phyloP scores from a whole-genome alignment of 2,888 invertebrate species.

The Bellardia pandia region DNA sequence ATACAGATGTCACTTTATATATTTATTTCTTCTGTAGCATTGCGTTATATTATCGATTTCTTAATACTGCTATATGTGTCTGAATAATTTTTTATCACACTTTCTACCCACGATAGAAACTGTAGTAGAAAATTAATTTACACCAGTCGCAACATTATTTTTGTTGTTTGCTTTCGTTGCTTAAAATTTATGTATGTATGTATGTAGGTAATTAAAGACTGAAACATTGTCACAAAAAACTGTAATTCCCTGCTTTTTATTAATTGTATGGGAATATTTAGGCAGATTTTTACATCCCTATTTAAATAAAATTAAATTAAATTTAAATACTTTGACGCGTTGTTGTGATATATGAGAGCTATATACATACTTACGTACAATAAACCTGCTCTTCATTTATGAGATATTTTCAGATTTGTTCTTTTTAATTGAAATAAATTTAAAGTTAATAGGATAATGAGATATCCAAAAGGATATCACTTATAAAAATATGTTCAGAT shows the following conservation, averaged over 20 bases:
- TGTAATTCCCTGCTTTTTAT: not conserved
- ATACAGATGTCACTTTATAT: no score
- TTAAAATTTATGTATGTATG: not conserved
- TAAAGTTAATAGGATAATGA: no score
- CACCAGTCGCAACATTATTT: not conserved
- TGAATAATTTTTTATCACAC: not conserved
- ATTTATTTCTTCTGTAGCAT: no score
- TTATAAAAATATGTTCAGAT: no score
- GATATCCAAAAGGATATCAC: no score
- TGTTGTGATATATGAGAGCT: not conserved
- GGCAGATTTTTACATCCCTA: not conserved
- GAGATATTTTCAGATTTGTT: not conserved
- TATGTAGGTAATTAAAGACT: not conserved
- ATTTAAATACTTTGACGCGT: not conserved
- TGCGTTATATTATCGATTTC: no score
- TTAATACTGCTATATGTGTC: not conserved
- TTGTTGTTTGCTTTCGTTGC: not conserved
- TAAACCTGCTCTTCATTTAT: not conserved
- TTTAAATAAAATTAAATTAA: constrained; percentile 9
- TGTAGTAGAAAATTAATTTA: constrained; percentile 6
- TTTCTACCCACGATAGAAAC: not conserved
- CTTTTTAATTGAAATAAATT: not conserved
- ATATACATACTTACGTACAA: not conserved
- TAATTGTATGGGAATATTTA: not conserved
- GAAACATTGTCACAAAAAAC: not conserved